Conservation (phyloP, 2,888 invertebrate species). For the Yponomeuta cagnagella region DNA sequence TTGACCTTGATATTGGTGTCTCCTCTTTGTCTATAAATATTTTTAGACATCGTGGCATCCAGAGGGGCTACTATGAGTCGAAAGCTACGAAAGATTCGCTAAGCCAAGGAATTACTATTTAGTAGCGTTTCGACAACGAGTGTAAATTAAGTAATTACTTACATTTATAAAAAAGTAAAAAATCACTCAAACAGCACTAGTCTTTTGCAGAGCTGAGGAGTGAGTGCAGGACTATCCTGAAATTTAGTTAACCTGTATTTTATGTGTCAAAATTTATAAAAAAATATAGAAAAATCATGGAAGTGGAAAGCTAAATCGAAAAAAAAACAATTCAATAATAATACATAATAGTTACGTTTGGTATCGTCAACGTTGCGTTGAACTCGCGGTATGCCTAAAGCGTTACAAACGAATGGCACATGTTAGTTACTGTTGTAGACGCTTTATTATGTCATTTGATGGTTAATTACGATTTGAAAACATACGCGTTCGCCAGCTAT, state of each 20-base stretch:
- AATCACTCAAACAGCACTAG: too few species aligned
- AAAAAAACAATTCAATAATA: too few species aligned
- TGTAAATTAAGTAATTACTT: too few species aligned
- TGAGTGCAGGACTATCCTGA: too few species aligned
- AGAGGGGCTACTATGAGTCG: background rate
- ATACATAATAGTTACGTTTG: background rate
- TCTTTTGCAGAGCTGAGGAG: too few species aligned
- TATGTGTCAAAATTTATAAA: too few species aligned
- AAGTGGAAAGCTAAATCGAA: too few species aligned
- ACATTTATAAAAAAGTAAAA: too few species aligned
- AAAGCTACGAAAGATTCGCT: background rate
- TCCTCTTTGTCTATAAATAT: conserved; percentile 10
- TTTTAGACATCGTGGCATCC: conserved; percentile 1
- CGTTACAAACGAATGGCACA: background rate
- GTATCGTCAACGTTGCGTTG: background rate
- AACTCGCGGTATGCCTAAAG: background rate
- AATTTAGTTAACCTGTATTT: too few species aligned
- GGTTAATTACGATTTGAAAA: background rate
- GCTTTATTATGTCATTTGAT: conserved; percentile 2
- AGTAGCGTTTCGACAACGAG: too few species aligned
- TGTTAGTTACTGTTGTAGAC: background rate
- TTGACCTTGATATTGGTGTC: conserved; percentile 10
- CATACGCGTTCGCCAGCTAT: background rate
- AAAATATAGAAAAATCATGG: too few species aligned
- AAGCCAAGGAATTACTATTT: too few species aligned